Percentiles rank a stretch among this genome's conserved stretches.
Evolutionary conservation across 2,888 invertebrate species (phyloP).

Genomic region (Lithosia quadra): DNA sequence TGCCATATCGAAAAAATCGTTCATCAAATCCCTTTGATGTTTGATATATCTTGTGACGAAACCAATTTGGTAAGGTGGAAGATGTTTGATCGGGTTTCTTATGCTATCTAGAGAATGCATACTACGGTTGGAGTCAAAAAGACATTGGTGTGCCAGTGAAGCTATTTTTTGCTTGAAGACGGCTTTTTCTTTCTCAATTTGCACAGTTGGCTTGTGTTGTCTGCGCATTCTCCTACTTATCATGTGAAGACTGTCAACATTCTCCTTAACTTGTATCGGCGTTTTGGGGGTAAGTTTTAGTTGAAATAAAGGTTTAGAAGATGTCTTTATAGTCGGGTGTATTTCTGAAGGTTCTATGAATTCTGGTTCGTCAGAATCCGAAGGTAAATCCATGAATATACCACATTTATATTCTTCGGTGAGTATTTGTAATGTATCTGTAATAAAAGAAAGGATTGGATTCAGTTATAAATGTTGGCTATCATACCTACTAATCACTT

Average conservation of each 20-base stretch:
- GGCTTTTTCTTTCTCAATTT: background rate
- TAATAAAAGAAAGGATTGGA: background rate
- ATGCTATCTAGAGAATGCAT: slow-evolving; percentile 57
- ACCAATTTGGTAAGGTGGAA: slow-evolving; percentile 66
- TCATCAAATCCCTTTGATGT: slow-evolving; percentile 69
- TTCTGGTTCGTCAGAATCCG: slow-evolving; percentile 14
- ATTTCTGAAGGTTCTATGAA: background rate
- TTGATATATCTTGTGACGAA: slow-evolving; percentile 74
- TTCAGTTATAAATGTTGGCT: too few relatives aligned
- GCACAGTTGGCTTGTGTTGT: background rate
- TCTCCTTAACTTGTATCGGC: background rate
- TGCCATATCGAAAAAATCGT: slow-evolving; percentile 76
- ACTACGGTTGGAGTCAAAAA: slow-evolving; percentile 67
- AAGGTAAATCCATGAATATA: slow-evolving; percentile 39
- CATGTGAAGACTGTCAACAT: background rate
- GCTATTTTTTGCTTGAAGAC: slow-evolving; percentile 69
- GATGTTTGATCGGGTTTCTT: background rate
- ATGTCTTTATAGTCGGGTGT: background rate
- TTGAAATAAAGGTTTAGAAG: slow-evolving; percentile 40
- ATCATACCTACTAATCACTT: too few relatives aligned
- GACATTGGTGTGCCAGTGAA: slow-evolving; percentile 67
- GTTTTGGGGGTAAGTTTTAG: background rate
- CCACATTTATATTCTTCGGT: slow-evolving; percentile 39
- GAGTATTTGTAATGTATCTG: slow-evolving; percentile 12
- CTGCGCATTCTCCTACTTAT: slow-evolving; percentile 1